A percentile compares a stretch with the other conserved stretches of the same genome.
These are phyloP conservation scores for Choreutis nemorana DNA, from an alignment of 2,888 invertebrate genomes.

Conservation along the genomic window DNA sequence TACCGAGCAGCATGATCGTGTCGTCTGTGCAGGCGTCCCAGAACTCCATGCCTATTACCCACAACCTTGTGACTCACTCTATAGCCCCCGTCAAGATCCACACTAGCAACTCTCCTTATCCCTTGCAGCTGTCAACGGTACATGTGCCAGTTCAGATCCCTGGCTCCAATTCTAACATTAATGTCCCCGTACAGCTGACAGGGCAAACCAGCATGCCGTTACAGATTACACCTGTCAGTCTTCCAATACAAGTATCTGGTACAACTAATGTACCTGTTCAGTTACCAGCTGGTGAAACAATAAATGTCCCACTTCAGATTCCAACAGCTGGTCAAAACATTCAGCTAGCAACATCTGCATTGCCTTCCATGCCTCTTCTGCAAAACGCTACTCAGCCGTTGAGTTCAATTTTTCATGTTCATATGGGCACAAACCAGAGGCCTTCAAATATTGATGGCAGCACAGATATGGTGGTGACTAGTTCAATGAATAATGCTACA, in stretches of 20 bases:
- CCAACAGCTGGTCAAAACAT: constrained; percentile 41
- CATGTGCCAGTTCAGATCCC: constrained; percentile 60
- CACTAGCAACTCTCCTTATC: constrained; percentile 41
- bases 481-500: constrained; percentile 34
- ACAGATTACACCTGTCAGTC: constrained; percentile 49
- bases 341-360: constrained; percentile 33
- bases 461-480: constrained; percentile 39
- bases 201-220: constrained; percentile 42
- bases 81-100: constrained; percentile 56
- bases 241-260: constrained; percentile 49
- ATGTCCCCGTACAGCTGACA: constrained; percentile 54
- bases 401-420: constrained; percentile 53
- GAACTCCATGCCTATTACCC: constrained; percentile 51
- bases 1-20: constrained; percentile 60
- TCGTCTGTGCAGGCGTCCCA: constrained; percentile 54
- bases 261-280: constrained; percentile 51
- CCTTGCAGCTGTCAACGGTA: constrained; percentile 51
- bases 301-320: constrained; percentile 53
- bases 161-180: constrained; percentile 50
- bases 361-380: constrained; percentile 52
- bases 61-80: constrained; percentile 51
- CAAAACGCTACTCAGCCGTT: constrained; percentile 38
- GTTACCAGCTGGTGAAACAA: constrained; percentile 48
- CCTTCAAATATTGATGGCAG: constrained; percentile 35
- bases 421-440: constrained; percentile 48